A percentile compares a stretch with the other conserved stretches of the same genome.
Conservation (phyloP, 1,140 invertebrate species). For the Zaprionus davidi region DNA sequence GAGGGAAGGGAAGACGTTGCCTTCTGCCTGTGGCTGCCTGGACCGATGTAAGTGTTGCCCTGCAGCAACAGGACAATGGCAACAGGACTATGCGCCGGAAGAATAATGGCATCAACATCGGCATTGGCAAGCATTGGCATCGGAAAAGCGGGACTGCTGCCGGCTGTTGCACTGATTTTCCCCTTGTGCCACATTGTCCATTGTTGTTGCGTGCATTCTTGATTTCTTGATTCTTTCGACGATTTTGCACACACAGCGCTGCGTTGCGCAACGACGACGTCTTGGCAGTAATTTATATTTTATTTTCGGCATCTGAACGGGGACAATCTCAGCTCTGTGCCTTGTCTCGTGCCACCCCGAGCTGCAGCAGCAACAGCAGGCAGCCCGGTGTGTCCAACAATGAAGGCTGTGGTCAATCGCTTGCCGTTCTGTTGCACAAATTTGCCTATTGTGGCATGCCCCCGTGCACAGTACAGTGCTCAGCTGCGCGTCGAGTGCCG, state of each 20-base stretch:
- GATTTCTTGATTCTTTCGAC: constrained; percentile 75
- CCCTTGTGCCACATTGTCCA: constrained; percentile 24
- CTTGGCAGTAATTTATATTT: constrained; percentile 74
- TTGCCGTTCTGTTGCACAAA: constrained; percentile 76
- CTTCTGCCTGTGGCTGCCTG: constrained; percentile 27
- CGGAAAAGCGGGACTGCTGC: constrained; percentile 50
- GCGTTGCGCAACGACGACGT: constrained; percentile 76
- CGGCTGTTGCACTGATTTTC: constrained; percentile 73
- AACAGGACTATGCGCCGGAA: constrained; percentile 66
- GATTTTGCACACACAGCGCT: constrained; percentile 58
- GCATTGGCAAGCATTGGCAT: constrained; percentile 26
- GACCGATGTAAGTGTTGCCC: constrained; percentile 44
- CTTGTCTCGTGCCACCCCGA: constrained; percentile 67
- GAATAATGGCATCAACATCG: constrained; percentile 80
- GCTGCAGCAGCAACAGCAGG: constrained; percentile 8
- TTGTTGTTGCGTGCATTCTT: constrained; percentile 67
- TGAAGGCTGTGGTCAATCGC: constrained; percentile 59
- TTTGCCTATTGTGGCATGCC: constrained; percentile 71
- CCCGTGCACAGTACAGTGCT: constrained; percentile 11
- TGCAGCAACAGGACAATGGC: constrained; percentile 50
- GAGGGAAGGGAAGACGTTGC: constrained; percentile 27
- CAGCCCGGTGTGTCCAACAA: constrained; percentile 71
- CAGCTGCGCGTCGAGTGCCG: constrained; percentile 50
- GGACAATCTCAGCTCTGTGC: neutral
- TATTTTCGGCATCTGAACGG: constrained; percentile 19